Conservation (phyloP, 2,113 vertebrate genomes). For the Microcebus griseorufus region DNA sequence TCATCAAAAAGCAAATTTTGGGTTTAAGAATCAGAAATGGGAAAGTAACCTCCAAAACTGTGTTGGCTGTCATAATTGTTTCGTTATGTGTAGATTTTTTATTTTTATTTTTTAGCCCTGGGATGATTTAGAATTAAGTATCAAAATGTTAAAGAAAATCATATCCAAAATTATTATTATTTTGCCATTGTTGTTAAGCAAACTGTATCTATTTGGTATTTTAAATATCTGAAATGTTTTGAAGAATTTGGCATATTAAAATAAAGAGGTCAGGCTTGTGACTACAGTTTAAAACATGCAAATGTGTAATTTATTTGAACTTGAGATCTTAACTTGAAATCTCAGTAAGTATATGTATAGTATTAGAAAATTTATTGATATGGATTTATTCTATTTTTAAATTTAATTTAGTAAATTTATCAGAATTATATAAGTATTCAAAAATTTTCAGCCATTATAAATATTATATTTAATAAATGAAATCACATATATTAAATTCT, state of each 20-base stretch:
- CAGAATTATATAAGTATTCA: neutral
- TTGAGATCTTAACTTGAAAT: slow-evolving; percentile 4
- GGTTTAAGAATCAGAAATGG: neutral
- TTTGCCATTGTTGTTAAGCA: neutral
- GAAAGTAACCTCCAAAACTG: neutral
- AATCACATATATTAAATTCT: neutral
- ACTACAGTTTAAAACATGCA: neutral
- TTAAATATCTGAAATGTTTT: neutral
- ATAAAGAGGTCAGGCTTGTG: neutral
- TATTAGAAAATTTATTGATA: neutral
- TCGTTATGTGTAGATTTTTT: neutral
- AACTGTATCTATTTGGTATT: neutral
- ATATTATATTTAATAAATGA: neutral
- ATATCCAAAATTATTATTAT: neutral
- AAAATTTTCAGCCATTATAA: neutral
- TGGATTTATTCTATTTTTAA: neutral
- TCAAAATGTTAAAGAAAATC: neutral
- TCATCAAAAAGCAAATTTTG: too few relatives aligned
- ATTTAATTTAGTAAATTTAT: neutral
- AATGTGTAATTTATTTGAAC: neutral
- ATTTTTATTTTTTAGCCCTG: neutral
- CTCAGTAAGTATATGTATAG: neutral
- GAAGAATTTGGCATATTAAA: neutral
- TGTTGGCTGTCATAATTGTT: neutral
- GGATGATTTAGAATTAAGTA: neutral